Base-by-base conservation (phyloP, 2,888 invertebrate species). In the Sepioteuthis lessoniana region DNA sequence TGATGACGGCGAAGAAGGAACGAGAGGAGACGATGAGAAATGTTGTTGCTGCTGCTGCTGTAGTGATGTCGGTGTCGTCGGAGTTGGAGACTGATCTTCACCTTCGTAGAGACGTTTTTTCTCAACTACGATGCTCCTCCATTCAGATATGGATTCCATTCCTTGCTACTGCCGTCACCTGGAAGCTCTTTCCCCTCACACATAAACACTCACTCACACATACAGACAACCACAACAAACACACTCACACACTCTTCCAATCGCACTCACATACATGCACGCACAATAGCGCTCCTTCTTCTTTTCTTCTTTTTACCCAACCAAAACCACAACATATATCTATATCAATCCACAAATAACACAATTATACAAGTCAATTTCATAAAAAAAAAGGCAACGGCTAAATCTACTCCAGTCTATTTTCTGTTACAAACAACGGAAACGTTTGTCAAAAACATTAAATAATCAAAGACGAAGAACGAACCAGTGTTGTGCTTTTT, bases 61-160 rank as follows among this genome's bases (percentile, higher is more conserved):
- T 76, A 76, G n/a, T 76, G 76, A 76, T 76, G 76, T n/a, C n/a
- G 76, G 76, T 76, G 76, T 76, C 31, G 60, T 60, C 76, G 76
- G 76, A 35, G 76, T n/a, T 35, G n/a, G 76, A 4, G 55, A 55
- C 38, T n/a, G 42, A 47, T 92, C 92, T 42, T 92, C 92, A 31
- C 46, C 46, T 47, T 92, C 92, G 46, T 92, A 92, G 37, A 42
- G 46, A 92, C 92, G 92, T 92, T 92, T 92, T 47, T 92, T 92
- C 92, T 92, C 92, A n/a, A 92, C 92, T 47, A 92, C 92, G 28
- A 46, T 38, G n/a, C 38, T 92, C 46, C 46, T 42, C 42, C 42
- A 92, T 42, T 92, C 92, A 47, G 92, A 38, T 13, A 46, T 31
- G 28, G 92, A 42, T 47, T 92, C 92, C 92, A 92, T 92, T 31